Evolutionary conservation across 1,140 invertebrate species (phyloP), one percentile per base, ranked within the genome.

Genomic region (Pentalonia nigronervosa): DNA sequence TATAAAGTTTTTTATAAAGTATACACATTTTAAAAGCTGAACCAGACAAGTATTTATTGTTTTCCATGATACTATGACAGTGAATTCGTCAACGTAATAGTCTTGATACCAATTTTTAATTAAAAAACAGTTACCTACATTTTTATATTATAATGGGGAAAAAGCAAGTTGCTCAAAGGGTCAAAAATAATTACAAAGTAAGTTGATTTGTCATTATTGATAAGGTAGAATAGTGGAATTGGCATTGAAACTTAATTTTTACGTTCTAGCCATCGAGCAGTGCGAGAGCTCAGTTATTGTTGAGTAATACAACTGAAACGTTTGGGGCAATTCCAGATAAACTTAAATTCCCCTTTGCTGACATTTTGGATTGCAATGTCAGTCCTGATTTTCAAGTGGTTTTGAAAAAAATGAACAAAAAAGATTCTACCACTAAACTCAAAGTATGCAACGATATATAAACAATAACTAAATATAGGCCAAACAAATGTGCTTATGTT

Each of bases 351-450:
- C 89, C 96, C 97, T 92, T 95, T 96, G 88, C 94, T 96, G 83
- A 96, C 97, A 94, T 95, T 95, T 9, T 96, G 95, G 93, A 95
- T 97, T n/a, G 91, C 20, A 93, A 93, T 45, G 76, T 93, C n/a
- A 96, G 96, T 94, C 95, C 96, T 34, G 96, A 96, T 94, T 96
- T 97, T 94, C 96, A 97, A 94, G 94, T 97, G 17, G 96, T 97
- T 50, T 95, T 97, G 34, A 97, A 97, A 93, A 97, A 97, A 95
- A 96, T 99, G 95, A 96, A 96, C 45, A 99, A 99, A 95, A 98
- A 98, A 95, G 98, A 99, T 96, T 95, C 96, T 8, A 97, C 97
- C 3, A 99, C 98, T 9, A 98, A 98, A 95, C 96, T 97, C 60
- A 98, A 98, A 96, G 91, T 93, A 56, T n/a, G n/a, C 2, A 36